Evolutionary conservation across 2,888 invertebrate species (phyloP).

Genomic region (Caenorhabditis afra): DNA sequence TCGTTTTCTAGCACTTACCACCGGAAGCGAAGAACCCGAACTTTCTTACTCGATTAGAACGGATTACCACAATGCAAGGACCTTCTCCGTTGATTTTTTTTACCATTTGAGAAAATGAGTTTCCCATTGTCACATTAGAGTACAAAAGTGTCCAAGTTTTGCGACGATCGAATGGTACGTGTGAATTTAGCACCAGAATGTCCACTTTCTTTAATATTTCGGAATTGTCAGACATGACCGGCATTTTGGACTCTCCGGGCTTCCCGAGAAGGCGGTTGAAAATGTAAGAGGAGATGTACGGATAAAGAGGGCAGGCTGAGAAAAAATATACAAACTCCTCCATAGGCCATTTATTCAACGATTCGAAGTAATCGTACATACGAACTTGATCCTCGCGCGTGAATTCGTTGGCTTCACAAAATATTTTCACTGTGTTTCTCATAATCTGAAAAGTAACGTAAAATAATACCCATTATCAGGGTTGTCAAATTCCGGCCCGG

Average conservation of each 20-base stretch:
- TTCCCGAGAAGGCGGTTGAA: conserved; percentile 20
- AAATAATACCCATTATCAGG: too few relatives aligned
- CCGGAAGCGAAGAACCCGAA: conserved; percentile 92
- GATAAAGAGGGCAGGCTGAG: conserved; percentile 26
- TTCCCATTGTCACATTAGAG: conserved; percentile 66
- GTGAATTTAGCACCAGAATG: conserved; percentile 53
- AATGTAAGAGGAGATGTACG: conserved; percentile 18
- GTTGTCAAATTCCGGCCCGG: too few relatives aligned
- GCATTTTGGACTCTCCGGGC: conserved; percentile 33
- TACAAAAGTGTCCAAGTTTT: conserved; percentile 70
- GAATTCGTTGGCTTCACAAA: conserved; percentile 35
- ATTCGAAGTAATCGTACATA: conserved; percentile 36
- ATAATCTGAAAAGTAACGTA: conserved; percentile 15
- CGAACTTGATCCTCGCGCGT: conserved; percentile 40
- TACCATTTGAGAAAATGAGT: conserved; percentile 70
- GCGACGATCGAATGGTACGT: conserved; percentile 67
- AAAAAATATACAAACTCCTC: conserved; percentile 16
- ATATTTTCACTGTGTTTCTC: conserved; percentile 43
- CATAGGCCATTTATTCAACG: conserved; percentile 11
- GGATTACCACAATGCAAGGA: conserved; percentile 87
- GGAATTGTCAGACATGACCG: conserved; percentile 8
- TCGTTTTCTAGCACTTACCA: conserved; percentile 37
- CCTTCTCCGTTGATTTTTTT: conserved; percentile 75
- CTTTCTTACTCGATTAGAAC: conserved; percentile 86
- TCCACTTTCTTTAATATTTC: conserved; percentile 35